Base-by-base conservation (phyloP, 2,888 invertebrate species). In the Chrysolina oricalcia region DNA sequence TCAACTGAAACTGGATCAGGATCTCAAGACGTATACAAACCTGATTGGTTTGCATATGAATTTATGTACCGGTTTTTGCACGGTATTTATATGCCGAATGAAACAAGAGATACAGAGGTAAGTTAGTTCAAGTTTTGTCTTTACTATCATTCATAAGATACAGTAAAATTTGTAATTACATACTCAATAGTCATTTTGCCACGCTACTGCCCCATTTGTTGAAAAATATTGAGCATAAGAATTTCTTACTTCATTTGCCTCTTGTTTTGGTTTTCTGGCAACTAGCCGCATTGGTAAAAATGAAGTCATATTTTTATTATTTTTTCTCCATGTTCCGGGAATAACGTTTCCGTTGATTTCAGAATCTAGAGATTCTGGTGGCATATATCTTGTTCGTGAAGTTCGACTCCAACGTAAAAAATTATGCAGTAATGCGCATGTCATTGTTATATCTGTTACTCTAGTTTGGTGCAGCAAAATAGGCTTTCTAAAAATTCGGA, bases 11-110 rank as follows among this genome's bases (percentile, higher is more conserved):
- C 74, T 11, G 77, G 72, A 10, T 48, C n/a, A 64, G 74, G 74
- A n/a, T 46, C 75, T 21, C 46, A 65, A 9, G 76, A 74, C 59
- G 67, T 77, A 82, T 89, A 88, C 83, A 87, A 85, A 17, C 87
- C 88, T 19, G 85, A 86, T 73, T 90, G 90, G 90, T 90, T 90
- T 76, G 90, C 90, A 10, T 90, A 86, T 85, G 82, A 87, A 11
- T 76, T 84, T n/a, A 46, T 46, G 46, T 15, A 46, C 46, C 10
- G 15, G 46, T 46, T 46, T 40, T 40, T 40, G 10, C 40, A 40
- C 40, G 40, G 40, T 10, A 40, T 40, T 40, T 40, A 40, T 10
- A 48, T 15, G 15, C 48, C 48, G 11, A 48, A 15, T 15, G 48
- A 48, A 48, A 48, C 48, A 48, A 48, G 17, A 11, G n/a, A n/a